Evolutionary conservation across 2,888 invertebrate species (phyloP).

Genomic region (Heliconius erato): DNA sequence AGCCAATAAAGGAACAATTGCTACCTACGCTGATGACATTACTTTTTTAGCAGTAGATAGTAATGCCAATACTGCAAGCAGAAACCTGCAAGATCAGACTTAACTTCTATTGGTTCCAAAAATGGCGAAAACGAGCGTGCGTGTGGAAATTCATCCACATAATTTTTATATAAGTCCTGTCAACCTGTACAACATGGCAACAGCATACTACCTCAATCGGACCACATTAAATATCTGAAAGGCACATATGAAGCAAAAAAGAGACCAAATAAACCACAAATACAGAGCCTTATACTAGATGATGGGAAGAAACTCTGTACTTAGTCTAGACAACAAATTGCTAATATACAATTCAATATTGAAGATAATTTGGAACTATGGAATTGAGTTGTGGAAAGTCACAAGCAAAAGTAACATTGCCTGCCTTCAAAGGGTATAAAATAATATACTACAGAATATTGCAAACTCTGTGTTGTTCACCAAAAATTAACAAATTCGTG

Average conservation of each 20-base stretch:
- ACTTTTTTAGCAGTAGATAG: neutral
- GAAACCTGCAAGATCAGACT: neutral
- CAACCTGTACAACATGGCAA: no score
- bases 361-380: constrained; percentile 5
- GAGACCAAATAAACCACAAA: neutral
- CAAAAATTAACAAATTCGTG: neutral
- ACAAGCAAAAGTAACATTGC: neutral
- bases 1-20: neutral
- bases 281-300: no score
- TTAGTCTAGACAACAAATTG: no score
- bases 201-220: no score
- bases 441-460: neutral
- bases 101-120: neutral
- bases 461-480: neutral
- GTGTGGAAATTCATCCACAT: no score
- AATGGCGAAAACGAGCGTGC: neutral
- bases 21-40: neutral
- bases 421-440: no score
- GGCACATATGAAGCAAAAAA: neutral
- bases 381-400: neutral
- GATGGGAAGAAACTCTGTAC: no score
- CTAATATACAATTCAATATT: neutral
- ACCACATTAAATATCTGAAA: no score
- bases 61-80: neutral
- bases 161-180: no score